Conservation (phyloP, 2,888 invertebrate genomes). For the Callinectes sapidus region DNA sequence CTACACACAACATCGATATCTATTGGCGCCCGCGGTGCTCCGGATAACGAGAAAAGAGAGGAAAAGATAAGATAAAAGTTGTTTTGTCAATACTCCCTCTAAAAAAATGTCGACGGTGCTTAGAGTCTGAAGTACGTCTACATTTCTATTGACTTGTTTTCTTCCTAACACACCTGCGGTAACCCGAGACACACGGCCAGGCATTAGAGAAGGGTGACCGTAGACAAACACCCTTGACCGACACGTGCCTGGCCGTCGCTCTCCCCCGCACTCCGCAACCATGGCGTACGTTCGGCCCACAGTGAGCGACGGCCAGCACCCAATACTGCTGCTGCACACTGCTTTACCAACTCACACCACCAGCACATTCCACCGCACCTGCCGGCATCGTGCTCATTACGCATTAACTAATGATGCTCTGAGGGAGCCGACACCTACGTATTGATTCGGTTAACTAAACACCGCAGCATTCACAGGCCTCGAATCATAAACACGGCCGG, state of each 20-base stretch:
- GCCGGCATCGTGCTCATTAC: background rate
- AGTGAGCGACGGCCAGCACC: background rate
- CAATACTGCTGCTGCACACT: background rate
- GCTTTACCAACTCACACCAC: background rate
- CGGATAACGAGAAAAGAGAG: background rate
- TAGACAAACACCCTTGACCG: constrained; percentile 10
- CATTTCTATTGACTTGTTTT: background rate
- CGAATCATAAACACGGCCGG: background rate
- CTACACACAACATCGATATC: background rate
- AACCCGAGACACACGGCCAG: background rate
- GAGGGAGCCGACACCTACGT: background rate
- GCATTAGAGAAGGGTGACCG: background rate
- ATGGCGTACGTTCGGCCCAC: background rate
- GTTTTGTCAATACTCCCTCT: background rate
- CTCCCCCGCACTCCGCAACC: background rate
- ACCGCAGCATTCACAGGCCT: background rate
- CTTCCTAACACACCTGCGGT: background rate
- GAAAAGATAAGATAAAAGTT: background rate
- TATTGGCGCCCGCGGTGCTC: background rate
- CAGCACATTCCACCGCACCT: constrained; percentile 8
- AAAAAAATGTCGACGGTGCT: background rate
- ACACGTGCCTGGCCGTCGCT: background rate
- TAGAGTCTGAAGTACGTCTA: background rate
- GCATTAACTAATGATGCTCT: background rate
- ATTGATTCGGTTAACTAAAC: background rate